phyloP scores from a whole-genome alignment of 2,888 invertebrate species.

The Polylopha cassiicola region DNA sequence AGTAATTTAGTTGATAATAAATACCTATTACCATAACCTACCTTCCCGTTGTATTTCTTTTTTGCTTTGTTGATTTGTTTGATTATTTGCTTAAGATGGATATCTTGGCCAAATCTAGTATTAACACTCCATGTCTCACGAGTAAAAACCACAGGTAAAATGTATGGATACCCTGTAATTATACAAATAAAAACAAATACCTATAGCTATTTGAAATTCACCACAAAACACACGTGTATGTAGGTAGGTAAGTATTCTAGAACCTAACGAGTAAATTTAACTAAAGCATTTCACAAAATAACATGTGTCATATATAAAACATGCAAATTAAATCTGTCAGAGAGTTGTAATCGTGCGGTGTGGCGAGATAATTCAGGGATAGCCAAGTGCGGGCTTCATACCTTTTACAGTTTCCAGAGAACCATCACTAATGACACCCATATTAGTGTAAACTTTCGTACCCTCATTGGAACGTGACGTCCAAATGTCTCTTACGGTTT shows the following conservation, averaged over 20 bases:
- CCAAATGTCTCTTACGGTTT: constrained; percentile 51
- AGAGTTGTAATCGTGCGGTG: no score
- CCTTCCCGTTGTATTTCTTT: constrained; percentile 42
- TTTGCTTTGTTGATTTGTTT: constrained; percentile 50
- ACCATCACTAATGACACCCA: constrained; percentile 64
- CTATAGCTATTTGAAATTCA: neutral
- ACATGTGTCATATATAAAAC: neutral
- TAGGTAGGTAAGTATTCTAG: no score
- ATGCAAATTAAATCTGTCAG: no score
- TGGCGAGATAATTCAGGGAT: no score
- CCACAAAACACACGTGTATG: neutral
- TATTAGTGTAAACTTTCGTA: constrained; percentile 35
- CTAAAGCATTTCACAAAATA: neutral
- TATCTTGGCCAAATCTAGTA: constrained; percentile 36
- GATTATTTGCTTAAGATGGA: constrained; percentile 53
- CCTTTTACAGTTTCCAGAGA: constrained; percentile 59
- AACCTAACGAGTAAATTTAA: no score
- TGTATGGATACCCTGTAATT: constrained; percentile 48
- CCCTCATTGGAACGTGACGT: constrained; percentile 32
- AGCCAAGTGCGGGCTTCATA: no score
- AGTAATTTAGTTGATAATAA: constrained; percentile 7
- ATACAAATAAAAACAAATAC: neutral
- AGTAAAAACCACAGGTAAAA: constrained; percentile 48
- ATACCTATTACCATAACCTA: constrained; percentile 22
- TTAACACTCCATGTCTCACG: constrained; percentile 43